Evolutionary conservation across 2,797 vertebrate genomes (phyloP).

Genomic region (Neosilurus hyrtlii): DNA sequence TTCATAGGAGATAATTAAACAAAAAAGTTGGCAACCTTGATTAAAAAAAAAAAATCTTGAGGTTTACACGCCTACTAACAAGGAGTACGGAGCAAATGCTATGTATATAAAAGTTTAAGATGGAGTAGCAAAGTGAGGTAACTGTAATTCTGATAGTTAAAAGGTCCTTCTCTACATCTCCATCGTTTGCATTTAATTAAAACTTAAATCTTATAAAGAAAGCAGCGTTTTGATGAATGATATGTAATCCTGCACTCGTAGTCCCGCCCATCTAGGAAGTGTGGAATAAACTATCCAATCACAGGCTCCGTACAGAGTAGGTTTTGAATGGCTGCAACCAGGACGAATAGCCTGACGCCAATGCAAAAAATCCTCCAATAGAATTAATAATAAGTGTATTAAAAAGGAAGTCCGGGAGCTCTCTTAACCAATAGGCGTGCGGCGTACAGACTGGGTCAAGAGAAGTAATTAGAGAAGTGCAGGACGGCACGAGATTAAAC

Average conservation of each 20-base stretch:
- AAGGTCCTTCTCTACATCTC: too few relatives aligned
- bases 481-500: background rate
- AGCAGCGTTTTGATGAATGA: background rate
- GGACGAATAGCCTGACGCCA: background rate
- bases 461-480: background rate
- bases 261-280: background rate
- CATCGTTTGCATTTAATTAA: too few relatives aligned
- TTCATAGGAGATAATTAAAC: too few relatives aligned
- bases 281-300: background rate
- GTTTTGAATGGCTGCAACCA: constrained; percentile 25
- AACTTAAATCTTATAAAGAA: too few relatives aligned
- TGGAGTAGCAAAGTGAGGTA: too few relatives aligned
- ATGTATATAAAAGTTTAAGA: too few relatives aligned
- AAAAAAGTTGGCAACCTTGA: too few relatives aligned
- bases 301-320: background rate
- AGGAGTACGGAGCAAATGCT: too few relatives aligned
- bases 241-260: background rate
- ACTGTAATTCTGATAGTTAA: too few relatives aligned
- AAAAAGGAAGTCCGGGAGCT: background rate
- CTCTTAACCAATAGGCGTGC: constrained; percentile 29
- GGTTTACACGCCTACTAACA: too few relatives aligned
- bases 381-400: constrained; percentile 16
- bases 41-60: too few relatives aligned
- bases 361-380: constrained; percentile 35
- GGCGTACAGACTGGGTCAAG: constrained; percentile 24